Conservation (phyloP, 2,888 invertebrate genomes). For the Belgica antarctica region DNA sequence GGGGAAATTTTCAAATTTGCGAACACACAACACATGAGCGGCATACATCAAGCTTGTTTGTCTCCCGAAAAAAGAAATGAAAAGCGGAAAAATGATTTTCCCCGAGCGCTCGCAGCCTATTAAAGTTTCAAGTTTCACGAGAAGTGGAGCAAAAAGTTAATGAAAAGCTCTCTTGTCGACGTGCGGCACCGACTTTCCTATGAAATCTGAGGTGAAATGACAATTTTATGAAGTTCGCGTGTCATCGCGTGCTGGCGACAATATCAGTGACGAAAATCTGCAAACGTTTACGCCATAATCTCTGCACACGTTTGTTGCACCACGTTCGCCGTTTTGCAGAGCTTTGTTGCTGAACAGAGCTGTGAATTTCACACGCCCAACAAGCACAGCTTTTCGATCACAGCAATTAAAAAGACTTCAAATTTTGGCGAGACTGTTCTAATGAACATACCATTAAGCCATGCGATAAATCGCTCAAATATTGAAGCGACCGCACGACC, state of each 20-base stretch:
- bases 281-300: too few relatives aligned
- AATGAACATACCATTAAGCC: too few relatives aligned
- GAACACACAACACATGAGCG: not conserved
- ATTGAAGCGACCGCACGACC: constrained; percentile 9
- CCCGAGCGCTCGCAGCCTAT: not conserved
- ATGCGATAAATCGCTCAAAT: constrained; percentile 20
- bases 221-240: not conserved
- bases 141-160: not conserved
- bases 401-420: too few relatives aligned
- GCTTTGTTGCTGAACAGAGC: too few relatives aligned
- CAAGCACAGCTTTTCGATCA: too few relatives aligned
- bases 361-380: too few relatives aligned
- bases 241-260: not conserved
- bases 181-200: not conserved
- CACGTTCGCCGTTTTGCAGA: too few relatives aligned
- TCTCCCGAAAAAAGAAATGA: too few relatives aligned
- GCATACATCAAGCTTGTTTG: not conserved
- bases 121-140: not conserved
- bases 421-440: too few relatives aligned
- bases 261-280: too few relatives aligned
- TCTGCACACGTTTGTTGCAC: too few relatives aligned
- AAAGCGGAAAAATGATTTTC: too few relatives aligned
- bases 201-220: not conserved
- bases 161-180: not conserved
- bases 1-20: not conserved